Evolutionary conservation across 2,113 vertebrate species (phyloP), one percentile per base, ranked within the genome.

Genomic region (Athene cunicularia): DNA sequence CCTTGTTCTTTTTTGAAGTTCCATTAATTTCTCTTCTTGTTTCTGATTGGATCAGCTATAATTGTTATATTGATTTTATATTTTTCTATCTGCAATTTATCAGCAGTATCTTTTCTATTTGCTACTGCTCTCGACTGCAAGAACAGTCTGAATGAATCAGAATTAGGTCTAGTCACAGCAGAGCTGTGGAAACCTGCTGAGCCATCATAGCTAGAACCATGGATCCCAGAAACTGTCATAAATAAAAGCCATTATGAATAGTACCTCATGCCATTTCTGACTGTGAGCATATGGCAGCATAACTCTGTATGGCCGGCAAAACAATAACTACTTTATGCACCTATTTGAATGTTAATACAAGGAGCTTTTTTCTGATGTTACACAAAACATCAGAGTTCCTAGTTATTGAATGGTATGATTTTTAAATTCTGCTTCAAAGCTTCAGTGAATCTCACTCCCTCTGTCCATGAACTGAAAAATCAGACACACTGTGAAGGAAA

Each of bases 161-260:
- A 96, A 95, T 96, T 93, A 96, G 72, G 83, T 90, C 77, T 96
- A 67, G 90, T 93, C 37, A 14, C 62, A 96, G 83, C 55, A 60
- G 28, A 98, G 91, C 86, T 90, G 88, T 80, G 88, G 81, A 80
- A 77, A 95, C 95, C 93, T 82, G 94, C 95, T 96, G 93, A 82
- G 96, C 68, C 91, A 96, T 90, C 96, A 95, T 86, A 90, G 83
- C 80, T 80, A 77, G 91, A 90, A 91, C 64, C 33, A 83, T 79
- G 92, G 94, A 95, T 94, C 80, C 67, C 92, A 88, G 89, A 89
- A 97, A 92, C 93, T 96, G 86, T 95, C 93, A 97, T 97, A 96
- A 98, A 97, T 98, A 96, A 97, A 97, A 93, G 67, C 93, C 94
- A 97, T 98, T 97, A 94, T 90, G 93, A 95, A 82, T 97, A 97